phyloP scores from a whole-genome alignment of 2,113 vertebrate species.

The Ammodytes dubius region DNA sequence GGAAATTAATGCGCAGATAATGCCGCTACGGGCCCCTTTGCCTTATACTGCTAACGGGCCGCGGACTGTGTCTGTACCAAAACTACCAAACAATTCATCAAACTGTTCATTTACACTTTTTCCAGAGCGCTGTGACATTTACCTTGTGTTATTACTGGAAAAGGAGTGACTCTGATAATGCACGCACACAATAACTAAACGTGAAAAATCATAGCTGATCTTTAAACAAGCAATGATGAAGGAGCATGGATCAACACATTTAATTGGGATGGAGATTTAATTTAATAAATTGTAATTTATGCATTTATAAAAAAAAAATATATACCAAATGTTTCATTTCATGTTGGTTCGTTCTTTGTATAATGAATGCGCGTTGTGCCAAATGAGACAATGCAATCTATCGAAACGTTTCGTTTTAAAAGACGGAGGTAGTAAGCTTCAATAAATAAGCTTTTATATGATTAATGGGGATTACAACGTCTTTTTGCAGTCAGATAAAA shows the following conservation, averaged over 20 bases:
- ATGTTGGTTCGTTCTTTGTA: not conserved
- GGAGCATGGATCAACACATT: no score
- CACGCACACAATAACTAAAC: not conserved
- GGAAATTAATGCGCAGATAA: constrained; percentile 38
- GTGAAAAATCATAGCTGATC: not conserved
- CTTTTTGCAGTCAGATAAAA: not conserved
- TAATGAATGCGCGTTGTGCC: fast-evolving
- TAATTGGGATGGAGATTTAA: no score
- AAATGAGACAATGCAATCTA: not conserved
- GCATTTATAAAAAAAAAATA: not conserved
- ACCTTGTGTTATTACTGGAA: constrained; percentile 35
- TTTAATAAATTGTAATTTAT: not conserved
- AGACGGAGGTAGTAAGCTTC: not conserved
- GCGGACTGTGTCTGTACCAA: constrained; percentile 2
- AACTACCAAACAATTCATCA: constrained; percentile 13
- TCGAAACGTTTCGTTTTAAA: not conserved
- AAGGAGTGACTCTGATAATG: not conserved
- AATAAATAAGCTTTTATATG: no score
- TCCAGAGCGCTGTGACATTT: not conserved
- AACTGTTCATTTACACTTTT: constrained; percentile 13
- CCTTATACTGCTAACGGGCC: constrained; percentile 22
- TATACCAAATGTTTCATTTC: not conserved
- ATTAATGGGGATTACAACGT: not conserved
- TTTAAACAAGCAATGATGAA: not conserved
- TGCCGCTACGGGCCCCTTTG: constrained; percentile 15